Conservation (phyloP, 2,797 vertebrate species). For the Gambelia wislizenii region DNA sequence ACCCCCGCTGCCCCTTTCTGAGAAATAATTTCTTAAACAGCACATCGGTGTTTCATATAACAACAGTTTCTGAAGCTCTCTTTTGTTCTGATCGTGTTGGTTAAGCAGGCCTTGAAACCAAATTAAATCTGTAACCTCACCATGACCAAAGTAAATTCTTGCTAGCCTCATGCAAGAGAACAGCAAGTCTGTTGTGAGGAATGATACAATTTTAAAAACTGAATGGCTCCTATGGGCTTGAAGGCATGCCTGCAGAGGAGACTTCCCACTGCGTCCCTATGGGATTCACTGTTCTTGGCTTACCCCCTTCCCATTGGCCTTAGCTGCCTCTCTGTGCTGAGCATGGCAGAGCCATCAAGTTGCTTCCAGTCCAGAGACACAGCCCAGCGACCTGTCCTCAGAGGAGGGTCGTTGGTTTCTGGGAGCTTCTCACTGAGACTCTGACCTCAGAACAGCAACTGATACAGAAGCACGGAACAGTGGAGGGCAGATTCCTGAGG, state of each 20-base stretch:
- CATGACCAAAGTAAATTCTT: no score
- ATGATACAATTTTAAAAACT: no score
- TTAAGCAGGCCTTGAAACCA: no score
- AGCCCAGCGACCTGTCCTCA: background rate
- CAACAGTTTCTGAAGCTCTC: background rate
- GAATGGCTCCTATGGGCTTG: no score
- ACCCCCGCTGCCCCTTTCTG: no score
- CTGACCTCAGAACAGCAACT: background rate
- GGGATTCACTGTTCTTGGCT: no score
- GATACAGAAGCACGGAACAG: background rate
- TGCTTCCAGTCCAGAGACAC: background rate
- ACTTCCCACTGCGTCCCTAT: background rate
- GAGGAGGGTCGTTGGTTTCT: background rate
- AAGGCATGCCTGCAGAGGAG: background rate
- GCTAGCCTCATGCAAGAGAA: no score
- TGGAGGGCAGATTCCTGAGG: background rate
- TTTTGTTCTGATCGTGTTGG: background rate
- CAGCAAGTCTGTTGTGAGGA: background rate
- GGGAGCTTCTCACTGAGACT: background rate
- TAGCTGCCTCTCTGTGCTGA: background rate
- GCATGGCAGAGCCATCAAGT: no score
- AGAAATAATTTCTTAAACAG: background rate
- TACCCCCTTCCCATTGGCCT: background rate
- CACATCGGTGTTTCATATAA: background rate
- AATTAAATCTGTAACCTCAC: background rate